Evolutionary conservation across 1,140 invertebrate genomes (phyloP), one percentile per base, ranked within the genome.

Genomic region (Nomia melanderi): DNA sequence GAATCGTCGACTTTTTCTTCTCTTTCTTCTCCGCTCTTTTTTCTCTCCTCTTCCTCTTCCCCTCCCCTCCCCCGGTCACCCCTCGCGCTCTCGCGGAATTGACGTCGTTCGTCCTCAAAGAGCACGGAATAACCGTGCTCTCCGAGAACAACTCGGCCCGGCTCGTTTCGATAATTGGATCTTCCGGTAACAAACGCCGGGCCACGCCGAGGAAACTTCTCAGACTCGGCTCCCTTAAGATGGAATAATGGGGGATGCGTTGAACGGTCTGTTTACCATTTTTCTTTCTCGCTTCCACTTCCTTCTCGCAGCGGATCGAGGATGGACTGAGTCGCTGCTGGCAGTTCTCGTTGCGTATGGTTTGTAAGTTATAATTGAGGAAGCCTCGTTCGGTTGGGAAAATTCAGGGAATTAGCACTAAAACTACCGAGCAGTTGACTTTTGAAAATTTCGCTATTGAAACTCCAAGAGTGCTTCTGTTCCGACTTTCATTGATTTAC

Each of bases 151-250:
- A 59, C 20, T 59, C 29, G 29, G 8, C 12, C 27, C n/a, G 27
- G 17, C 56, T 33, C 56, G 29, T 33, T 33, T 33, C 56, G 56
- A 33, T 20, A 31, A 59, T 59, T 59, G 29, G 25, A 59, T 59
- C 25, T 27, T 29, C 12, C 54, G 3, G 53, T 54, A 9, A 25
- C 25, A 25, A 12, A 27, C 23, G 4, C 23, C 2, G 14, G 23
- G 23, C 2, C n/a, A n/a, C n/a, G n/a, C n/a, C n/a, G n/a, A n/a
- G 2, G 23, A 27, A 9, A 11, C 23, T 54, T 54, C 27, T 27
- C 53, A 54, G n/a, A 54, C 23, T 7, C 20, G 23, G 9, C 23
- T 12, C 11, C 53, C 53, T 27, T 27, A 27, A 56, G 23, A 27
- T 7, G 9, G 9, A 54, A 27, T 1, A 11, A 56, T 12, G 20